phyloP scores from a whole-genome alignment of 2,888 invertebrate species.

The Caenorhabditis imperialis region DNA sequence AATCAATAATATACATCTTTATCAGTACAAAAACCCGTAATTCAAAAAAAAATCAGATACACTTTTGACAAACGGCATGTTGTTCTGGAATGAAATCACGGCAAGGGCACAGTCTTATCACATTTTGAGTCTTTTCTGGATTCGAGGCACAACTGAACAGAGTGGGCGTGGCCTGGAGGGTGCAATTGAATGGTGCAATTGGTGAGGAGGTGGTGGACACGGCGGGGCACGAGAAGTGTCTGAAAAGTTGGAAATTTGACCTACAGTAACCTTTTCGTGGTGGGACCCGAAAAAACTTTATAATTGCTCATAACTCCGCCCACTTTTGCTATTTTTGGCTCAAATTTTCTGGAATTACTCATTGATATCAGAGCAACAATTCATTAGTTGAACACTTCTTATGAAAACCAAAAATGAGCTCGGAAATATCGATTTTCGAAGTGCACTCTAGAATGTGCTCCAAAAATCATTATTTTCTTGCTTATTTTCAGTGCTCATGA shows the following conservation, averaged over 20 bases:
- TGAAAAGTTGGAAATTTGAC: slow-evolving; percentile 10
- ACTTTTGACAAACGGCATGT: slow-evolving; percentile 54
- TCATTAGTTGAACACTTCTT: too few species aligned
- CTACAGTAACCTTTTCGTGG: background rate
- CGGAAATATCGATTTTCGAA: too few species aligned
- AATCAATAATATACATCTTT: background rate
- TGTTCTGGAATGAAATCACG: slow-evolving; percentile 54
- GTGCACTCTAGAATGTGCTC: too few species aligned
- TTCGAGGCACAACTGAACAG: slow-evolving; percentile 68
- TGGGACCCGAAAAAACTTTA: slow-evolving; percentile 1
- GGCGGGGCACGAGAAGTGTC: slow-evolving; percentile 18
- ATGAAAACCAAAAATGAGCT: too few species aligned
- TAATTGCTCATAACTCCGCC: too few species aligned
- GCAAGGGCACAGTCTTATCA: slow-evolving; percentile 67
- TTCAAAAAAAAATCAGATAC: slow-evolving; percentile 34
- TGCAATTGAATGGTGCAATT: slow-evolving; percentile 62
- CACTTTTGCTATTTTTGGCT: too few species aligned
- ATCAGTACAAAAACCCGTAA: slow-evolving; percentile 13
- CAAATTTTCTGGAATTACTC: too few species aligned
- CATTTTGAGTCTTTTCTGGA: slow-evolving; percentile 25
- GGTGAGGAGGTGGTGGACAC: slow-evolving; percentile 3
- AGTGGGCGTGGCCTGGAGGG: slow-evolving; percentile 49
- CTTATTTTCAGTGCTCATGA: too few species aligned
- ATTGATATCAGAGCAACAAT: too few species aligned
- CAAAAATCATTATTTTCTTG: too few species aligned